A percentile compares a stretch with the other conserved stretches of the same genome.
phyloP scores from a whole-genome alignment of 2,113 vertebrate genomes.

The Sturnus vulgaris region DNA sequence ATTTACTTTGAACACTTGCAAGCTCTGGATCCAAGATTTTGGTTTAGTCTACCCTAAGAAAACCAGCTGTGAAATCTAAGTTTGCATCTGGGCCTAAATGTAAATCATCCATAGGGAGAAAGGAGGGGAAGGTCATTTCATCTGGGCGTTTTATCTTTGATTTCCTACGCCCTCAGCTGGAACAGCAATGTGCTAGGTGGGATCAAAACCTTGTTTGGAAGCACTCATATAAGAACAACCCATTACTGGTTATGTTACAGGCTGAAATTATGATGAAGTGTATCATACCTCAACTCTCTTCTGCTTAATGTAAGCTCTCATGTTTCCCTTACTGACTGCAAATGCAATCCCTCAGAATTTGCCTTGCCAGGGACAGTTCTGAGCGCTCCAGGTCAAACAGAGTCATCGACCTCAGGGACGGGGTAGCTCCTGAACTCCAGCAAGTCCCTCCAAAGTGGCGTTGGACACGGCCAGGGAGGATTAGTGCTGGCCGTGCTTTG shows the following conservation, averaged over 20 bases:
- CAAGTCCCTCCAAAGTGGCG: background rate
- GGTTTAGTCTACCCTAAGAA: background rate
- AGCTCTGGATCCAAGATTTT: background rate
- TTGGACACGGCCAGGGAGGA: rapidly evolving
- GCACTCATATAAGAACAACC: background rate
- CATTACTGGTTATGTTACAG: background rate
- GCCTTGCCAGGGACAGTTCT: background rate
- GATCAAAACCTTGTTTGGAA: conserved; percentile 1
- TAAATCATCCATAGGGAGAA: background rate
- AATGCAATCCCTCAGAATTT: background rate
- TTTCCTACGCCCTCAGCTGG: background rate
- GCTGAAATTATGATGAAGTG: background rate
- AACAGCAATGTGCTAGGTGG: background rate
- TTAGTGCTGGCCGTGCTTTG: background rate
- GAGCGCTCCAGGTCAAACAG: background rate
- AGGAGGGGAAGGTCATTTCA: background rate
- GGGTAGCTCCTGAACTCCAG: background rate
- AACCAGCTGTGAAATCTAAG: background rate
- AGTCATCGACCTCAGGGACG: rapidly evolving
- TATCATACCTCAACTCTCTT: background rate
- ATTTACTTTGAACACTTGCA: background rate
- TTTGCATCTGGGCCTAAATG: background rate
- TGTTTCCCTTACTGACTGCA: background rate
- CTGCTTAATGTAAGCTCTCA: background rate
- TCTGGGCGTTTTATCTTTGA: background rate